Evolutionary conservation across 2,113 vertebrate species (phyloP).

Genomic region (Entomyzon cyanotis): DNA sequence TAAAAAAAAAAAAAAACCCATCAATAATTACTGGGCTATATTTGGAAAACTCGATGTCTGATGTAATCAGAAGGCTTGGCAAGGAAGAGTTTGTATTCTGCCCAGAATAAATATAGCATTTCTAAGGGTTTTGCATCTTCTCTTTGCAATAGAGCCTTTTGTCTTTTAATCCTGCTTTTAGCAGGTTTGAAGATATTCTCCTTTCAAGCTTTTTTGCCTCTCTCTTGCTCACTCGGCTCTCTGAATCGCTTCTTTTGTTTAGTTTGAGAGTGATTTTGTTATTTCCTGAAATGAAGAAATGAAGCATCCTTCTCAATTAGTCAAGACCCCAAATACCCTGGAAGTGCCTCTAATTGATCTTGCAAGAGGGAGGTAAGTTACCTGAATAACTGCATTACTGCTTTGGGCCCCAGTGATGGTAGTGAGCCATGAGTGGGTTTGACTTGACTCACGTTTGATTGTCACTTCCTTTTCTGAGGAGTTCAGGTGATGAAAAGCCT

Average conservation of each 20-base stretch:
- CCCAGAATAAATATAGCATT: slow-evolving; percentile 32
- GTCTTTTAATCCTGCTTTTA: slow-evolving; percentile 10
- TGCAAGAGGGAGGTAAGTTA: background rate
- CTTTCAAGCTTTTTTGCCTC: background rate
- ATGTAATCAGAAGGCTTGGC: slow-evolving; percentile 41
- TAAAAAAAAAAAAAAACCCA: background rate
- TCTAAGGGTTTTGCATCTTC: slow-evolving; percentile 1
- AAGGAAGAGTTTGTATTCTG: slow-evolving; percentile 23
- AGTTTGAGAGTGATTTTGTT: background rate
- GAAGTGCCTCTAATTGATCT: background rate
- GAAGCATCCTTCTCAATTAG: background rate
- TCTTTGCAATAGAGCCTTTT: background rate
- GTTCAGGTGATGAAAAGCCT: background rate
- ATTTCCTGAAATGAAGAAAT: background rate
- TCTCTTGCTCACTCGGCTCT: background rate
- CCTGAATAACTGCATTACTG: background rate
- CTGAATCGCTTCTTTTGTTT: background rate
- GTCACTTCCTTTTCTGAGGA: background rate
- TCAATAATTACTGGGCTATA: slow-evolving; percentile 50
- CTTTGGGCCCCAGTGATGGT: background rate
- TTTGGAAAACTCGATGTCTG: slow-evolving; percentile 23
- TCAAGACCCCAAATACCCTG: background rate
- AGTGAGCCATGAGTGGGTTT: background rate
- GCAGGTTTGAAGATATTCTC: background rate
- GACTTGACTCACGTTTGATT: background rate